Evolutionary conservation across 2,797 vertebrate species (phyloP).

Genomic region (Enteromius anoplus): DNA sequence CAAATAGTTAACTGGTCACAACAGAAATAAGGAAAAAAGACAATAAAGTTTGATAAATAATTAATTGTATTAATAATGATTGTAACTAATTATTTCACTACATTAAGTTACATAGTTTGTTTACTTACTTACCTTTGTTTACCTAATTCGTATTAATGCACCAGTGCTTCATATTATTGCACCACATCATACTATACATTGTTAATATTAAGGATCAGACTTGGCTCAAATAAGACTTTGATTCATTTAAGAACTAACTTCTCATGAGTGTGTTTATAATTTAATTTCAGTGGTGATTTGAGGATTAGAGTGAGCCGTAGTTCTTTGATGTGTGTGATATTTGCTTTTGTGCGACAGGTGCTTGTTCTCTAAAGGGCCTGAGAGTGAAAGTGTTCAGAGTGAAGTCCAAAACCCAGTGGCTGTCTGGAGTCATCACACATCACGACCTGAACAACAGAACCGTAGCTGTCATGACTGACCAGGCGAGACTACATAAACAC

Average conservation of each 20-base stretch:
- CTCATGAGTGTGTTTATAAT: background rate
- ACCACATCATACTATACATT: background rate
- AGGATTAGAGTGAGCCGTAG: background rate
- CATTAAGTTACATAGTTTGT: background rate
- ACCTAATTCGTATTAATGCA: too few species aligned
- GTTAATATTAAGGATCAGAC: background rate
- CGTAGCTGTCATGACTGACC: slow-evolving; percentile 88
- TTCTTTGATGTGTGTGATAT: slow-evolving; percentile 25
- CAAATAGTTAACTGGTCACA: background rate
- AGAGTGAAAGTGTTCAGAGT: slow-evolving; percentile 87
- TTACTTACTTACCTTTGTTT: background rate
- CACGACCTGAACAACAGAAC: slow-evolving; percentile 86
- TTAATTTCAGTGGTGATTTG: background rate
- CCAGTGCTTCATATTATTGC: too few species aligned
- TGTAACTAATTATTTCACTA: background rate
- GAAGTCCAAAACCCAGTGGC: slow-evolving; percentile 89
- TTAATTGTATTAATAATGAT: background rate
- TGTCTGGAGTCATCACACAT: slow-evolving; percentile 86
- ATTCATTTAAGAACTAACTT: background rate
- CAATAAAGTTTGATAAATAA: background rate
- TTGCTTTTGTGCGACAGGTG: slow-evolving; percentile 44
- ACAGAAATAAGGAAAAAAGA: background rate
- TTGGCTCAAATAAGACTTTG: background rate
- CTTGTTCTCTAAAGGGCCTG: slow-evolving; percentile 83
- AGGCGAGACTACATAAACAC: slow-evolving; percentile 71